Evolutionary conservation across 2,888 invertebrate species (phyloP).

Genomic region (Proisotoma minuta): DNA sequence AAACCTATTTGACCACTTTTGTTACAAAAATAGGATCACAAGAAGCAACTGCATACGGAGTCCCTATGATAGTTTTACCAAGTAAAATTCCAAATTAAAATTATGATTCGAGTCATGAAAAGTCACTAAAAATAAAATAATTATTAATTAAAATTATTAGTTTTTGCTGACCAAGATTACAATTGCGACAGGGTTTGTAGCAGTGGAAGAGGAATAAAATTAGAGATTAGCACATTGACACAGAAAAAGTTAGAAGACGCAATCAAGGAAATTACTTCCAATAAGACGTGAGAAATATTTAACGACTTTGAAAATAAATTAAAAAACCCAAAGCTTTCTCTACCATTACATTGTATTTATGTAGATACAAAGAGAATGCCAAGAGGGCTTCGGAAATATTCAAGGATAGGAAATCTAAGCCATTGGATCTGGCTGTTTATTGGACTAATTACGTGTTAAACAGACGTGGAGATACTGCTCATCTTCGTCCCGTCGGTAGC

Average conservation of each 20-base stretch:
- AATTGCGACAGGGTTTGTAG: conserved; percentile 25
- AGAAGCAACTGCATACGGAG: conserved; percentile 26
- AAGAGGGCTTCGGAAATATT: conserved; percentile 18
- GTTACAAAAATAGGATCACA: too few species aligned
- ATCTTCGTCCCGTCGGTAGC: conserved; percentile 17
- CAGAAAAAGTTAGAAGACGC: conserved; percentile 18
- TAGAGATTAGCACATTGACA: conserved; percentile 27
- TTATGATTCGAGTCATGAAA: too few species aligned
- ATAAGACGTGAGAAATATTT: conserved; percentile 10
- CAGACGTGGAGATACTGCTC: conserved; percentile 17
- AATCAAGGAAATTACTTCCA: conserved; percentile 14
- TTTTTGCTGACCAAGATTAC: conserved; percentile 35
- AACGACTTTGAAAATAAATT: neutral
- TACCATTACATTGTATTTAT: too few species aligned
- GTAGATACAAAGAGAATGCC: conserved; percentile 26
- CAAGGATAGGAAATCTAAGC: conserved; percentile 17
- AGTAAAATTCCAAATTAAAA: too few species aligned
- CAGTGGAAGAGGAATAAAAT: conserved; percentile 26
- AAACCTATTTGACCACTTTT: too few species aligned
- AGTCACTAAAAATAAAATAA: too few species aligned
- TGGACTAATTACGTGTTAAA: conserved; percentile 19
- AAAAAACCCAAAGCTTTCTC: neutral
- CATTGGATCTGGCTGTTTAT: conserved; percentile 24
- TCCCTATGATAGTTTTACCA: conserved; percentile 21
- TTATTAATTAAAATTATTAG: too few species aligned